A percentile compares a stretch with the other conserved stretches of the same genome.
These are phyloP conservation scores for Manis pentadactyla DNA, from an alignment of 2,797 vertebrate genomes.

Conservation along the genomic window DNA sequence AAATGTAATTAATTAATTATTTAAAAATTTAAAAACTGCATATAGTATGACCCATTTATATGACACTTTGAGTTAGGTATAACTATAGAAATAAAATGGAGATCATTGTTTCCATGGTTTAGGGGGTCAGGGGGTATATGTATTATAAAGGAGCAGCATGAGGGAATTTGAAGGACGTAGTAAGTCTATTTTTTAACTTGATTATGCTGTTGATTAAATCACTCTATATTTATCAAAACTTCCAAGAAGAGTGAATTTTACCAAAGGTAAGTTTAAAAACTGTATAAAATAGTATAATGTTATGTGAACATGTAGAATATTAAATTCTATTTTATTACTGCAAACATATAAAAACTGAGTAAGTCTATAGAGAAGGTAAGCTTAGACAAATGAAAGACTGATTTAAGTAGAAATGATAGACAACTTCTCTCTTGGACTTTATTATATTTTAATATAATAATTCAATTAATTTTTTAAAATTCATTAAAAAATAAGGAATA, in stretches of 20 bases:
- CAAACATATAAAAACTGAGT: not conserved
- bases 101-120: not conserved
- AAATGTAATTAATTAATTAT: not conserved
- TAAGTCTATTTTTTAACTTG: not conserved
- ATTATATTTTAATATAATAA: not conserved
- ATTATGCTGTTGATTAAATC: not conserved
- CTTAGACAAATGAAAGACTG: not conserved
- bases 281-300: not conserved
- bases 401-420: not conserved
- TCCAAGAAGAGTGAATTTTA: not conserved
- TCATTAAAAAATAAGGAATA: not conserved
- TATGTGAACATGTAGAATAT: not conserved
- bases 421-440: constrained; percentile 29
- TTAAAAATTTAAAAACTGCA: not conserved
- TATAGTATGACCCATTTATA: not conserved
- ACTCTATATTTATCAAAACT: not conserved
- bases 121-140: not conserved
- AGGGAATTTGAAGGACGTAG: not conserved
- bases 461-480: constrained; percentile 7
- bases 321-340: not conserved
- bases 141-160: not conserved
- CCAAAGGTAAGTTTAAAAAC: constrained; percentile 1
- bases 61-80: not conserved
- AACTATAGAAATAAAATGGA: not conserved
- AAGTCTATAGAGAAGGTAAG: not conserved